Conservation (phyloP, 2,888 invertebrate genomes). For the Nezara viridula region DNA sequence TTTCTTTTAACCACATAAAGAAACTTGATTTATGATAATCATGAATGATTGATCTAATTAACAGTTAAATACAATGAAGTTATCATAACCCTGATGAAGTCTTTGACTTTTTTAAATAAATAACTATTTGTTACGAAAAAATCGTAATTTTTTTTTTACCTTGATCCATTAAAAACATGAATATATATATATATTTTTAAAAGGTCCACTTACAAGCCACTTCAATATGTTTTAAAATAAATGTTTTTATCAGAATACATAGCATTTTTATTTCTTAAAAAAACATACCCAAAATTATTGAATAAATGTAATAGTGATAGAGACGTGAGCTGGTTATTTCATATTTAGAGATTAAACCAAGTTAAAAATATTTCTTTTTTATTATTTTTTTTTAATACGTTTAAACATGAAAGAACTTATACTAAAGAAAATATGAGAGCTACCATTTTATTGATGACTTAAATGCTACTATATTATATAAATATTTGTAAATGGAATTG, state of each 20-base stretch:
- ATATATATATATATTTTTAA: neutral
- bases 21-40: neutral
- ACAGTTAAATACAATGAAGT: neutral
- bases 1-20: neutral
- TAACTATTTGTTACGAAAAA: neutral
- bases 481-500: constrained; percentile 16
- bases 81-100: too few relatives aligned
- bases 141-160: neutral
- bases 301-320: neutral
- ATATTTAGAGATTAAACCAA: neutral
- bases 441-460: neutral
- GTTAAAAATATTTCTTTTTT: neutral
- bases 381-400: neutral
- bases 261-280: neutral
- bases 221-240: neutral
- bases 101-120: too few relatives aligned
- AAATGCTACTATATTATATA: neutral
- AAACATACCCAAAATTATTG: neutral
- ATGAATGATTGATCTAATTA: neutral
- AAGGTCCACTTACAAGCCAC: neutral
- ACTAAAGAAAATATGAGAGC: constrained; percentile 1
- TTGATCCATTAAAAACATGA: neutral
- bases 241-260: neutral
- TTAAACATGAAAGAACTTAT: neutral
- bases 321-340: neutral